phyloP scores from a whole-genome alignment of 2,888 invertebrate species.

The Hypomecis punctinalis region DNA sequence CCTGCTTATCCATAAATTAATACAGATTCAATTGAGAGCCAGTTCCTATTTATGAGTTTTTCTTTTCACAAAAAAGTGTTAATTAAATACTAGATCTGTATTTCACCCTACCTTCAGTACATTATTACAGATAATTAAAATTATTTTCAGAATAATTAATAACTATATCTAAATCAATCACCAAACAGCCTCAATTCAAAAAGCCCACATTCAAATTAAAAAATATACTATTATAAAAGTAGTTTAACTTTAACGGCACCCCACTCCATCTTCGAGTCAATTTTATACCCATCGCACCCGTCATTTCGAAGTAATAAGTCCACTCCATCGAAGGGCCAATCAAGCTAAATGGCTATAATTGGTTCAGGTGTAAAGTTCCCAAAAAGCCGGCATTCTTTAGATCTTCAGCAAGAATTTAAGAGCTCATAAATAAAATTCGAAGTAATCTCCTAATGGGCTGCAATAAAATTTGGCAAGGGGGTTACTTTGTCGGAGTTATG shows the following conservation, averaged over 20 bases:
- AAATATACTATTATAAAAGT: not conserved
- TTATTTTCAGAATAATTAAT: too few relatives aligned
- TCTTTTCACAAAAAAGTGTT: too few relatives aligned
- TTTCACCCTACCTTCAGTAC: too few relatives aligned
- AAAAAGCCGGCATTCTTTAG: conserved; percentile 36
- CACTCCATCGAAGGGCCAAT: conserved; percentile 59
- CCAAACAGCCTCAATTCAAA: too few relatives aligned
- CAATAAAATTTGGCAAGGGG: conserved; percentile 27
- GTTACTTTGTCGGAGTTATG: conserved; percentile 17
- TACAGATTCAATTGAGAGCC: too few relatives aligned
- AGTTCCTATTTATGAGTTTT: too few relatives aligned
- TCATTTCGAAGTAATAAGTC: conserved; percentile 45
- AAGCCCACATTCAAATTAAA: too few relatives aligned
- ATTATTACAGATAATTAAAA: too few relatives aligned
- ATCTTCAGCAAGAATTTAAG: conserved; percentile 33
- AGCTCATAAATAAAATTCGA: conserved; percentile 35
- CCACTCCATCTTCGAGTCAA: not conserved
- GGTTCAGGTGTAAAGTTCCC: conserved; percentile 68
- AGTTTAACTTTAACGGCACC: not conserved
- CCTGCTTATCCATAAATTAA: too few relatives aligned
- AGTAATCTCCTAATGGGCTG: conserved; percentile 32
- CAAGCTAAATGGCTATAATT: conserved; percentile 59
- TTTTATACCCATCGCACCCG: not conserved
- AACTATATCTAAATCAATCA: too few relatives aligned
- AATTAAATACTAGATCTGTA: too few relatives aligned